Percentiles rank a stretch among this genome's conserved stretches.
phyloP scores from a whole-genome alignment of 2,113 vertebrate species.

The Salminus brasiliensis region DNA sequence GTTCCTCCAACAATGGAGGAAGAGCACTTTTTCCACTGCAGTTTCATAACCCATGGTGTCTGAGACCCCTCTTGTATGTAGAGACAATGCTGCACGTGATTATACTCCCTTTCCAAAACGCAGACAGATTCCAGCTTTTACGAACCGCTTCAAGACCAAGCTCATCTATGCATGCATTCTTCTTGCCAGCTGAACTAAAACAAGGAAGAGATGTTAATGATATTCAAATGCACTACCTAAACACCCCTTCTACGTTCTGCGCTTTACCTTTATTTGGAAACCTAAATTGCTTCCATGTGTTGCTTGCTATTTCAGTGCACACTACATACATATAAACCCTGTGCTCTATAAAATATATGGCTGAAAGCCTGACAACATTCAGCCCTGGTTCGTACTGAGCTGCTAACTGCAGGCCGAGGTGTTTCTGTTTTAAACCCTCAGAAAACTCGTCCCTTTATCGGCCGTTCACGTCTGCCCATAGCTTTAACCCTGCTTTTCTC shows the following conservation, averaged over 20 bases:
- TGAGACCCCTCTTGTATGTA: neutral
- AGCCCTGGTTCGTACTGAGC: conserved; percentile 53
- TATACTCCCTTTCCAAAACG: conserved; percentile 67
- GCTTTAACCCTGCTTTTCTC: neutral
- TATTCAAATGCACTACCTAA: conserved; percentile 44
- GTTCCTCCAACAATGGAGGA: conserved; percentile 11
- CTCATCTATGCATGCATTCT: conserved; percentile 36
- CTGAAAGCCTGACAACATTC: conserved; percentile 55
- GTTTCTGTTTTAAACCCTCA: conserved; percentile 51
- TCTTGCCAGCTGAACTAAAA: conserved; percentile 37
- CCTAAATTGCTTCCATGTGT: conserved; percentile 74
- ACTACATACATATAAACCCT: conserved; percentile 67
- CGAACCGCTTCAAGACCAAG: conserved; percentile 53
- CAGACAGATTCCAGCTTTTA: conserved; percentile 38
- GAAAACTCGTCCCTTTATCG: conserved; percentile 10
- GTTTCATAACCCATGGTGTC: neutral
- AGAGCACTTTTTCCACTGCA: neutral
- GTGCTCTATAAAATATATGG: conserved; percentile 61
- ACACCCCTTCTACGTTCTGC: conserved; percentile 40
- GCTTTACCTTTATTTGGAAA: conserved; percentile 67
- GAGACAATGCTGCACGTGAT: conserved; percentile 65
- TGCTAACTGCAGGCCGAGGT: conserved; percentile 55
- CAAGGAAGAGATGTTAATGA: conserved; percentile 37
- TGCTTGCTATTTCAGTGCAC: conserved; percentile 66
- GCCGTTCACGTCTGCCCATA: conserved; percentile 1